phyloP scores from a whole-genome alignment of 2,797 vertebrate genomes.

The Perodicticus potto region DNA sequence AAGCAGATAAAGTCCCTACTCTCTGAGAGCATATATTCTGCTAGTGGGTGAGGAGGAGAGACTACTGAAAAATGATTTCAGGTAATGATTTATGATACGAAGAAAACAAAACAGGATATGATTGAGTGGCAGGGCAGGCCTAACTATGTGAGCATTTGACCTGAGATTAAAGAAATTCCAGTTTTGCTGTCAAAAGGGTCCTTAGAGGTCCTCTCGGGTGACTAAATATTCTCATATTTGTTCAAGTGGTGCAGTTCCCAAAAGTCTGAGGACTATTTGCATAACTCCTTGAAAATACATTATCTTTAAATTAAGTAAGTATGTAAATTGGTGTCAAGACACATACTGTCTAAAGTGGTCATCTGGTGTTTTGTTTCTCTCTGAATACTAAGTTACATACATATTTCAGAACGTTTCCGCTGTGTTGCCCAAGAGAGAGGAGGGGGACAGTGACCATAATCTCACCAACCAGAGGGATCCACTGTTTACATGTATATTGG shows the following conservation, averaged over 20 bases:
- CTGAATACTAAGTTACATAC: not conserved
- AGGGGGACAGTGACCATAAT: not conserved
- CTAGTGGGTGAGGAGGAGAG: not conserved
- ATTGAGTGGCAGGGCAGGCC: not conserved
- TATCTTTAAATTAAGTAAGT: not conserved
- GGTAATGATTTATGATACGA: not conserved
- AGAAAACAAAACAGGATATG: not conserved
- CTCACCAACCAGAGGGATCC: not conserved
- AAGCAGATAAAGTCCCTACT: not conserved
- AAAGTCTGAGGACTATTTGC: not conserved
- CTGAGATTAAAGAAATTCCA: not conserved
- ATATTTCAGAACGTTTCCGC: not conserved
- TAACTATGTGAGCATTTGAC: not conserved
- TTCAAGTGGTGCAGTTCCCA: not conserved
- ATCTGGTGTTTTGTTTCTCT: not conserved
- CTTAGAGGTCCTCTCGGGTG: not conserved
- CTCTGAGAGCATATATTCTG: not conserved
- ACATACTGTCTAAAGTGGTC: not conserved
- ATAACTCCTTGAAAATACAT: not conserved
- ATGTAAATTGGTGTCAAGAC: slow-evolving; percentile 15
- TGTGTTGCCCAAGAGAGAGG: not conserved
- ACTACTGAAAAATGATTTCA: not conserved
- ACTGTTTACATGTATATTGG: not conserved
- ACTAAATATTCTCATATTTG: not conserved
- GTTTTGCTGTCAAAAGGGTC: not conserved